These are phyloP conservation scores for Bostrychus sinensis DNA, from an alignment of 2,113 vertebrate species.

Conservation along the genomic window DNA sequence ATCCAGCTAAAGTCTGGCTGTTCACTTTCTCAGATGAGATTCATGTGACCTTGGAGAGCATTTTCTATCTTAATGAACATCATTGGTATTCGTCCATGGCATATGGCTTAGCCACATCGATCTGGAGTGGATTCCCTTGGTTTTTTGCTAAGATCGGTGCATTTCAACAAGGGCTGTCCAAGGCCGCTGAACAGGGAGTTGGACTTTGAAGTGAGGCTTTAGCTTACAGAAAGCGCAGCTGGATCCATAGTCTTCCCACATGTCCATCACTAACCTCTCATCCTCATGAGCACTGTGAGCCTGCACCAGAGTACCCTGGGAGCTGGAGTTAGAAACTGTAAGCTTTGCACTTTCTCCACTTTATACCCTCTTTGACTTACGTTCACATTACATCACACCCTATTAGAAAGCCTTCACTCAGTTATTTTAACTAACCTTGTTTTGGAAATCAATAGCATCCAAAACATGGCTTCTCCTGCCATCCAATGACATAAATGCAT, in stretches of 20 bases:
- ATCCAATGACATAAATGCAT: no score
- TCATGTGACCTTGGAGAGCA: conserved; percentile 45
- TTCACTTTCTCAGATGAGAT: conserved; percentile 34
- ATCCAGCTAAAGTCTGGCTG: conserved; percentile 15
- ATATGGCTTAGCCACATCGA: conserved; percentile 58
- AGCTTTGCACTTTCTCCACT: conserved; percentile 39
- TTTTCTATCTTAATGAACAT: conserved; percentile 48
- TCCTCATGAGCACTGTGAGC: conserved; percentile 34
- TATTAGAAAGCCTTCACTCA: conserved; percentile 8
- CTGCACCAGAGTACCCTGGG: conserved; percentile 38
- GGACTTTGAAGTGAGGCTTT: conserved; percentile 70
- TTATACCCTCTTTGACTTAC: conserved; percentile 6
- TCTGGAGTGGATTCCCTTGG: conserved; percentile 51
- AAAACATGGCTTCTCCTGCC: no score
- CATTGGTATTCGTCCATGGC: conserved; percentile 56
- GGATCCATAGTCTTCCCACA: conserved; percentile 65
- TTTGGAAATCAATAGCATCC: no score
- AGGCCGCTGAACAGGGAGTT: conserved; percentile 36
- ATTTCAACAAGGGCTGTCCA: conserved; percentile 52
- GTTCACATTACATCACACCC: conserved; percentile 37
- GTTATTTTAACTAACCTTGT: no score
- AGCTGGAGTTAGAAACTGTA: conserved; percentile 49
- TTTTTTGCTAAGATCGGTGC: conserved; percentile 46
- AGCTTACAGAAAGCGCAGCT: conserved; percentile 50
- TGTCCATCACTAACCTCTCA: conserved; percentile 59